Percentiles rank a stretch among this genome's conserved stretches.
These are phyloP conservation scores for Globodera ellingtonae DNA, from an alignment of 1,140 invertebrate genomes.

Conservation along the genomic window DNA sequence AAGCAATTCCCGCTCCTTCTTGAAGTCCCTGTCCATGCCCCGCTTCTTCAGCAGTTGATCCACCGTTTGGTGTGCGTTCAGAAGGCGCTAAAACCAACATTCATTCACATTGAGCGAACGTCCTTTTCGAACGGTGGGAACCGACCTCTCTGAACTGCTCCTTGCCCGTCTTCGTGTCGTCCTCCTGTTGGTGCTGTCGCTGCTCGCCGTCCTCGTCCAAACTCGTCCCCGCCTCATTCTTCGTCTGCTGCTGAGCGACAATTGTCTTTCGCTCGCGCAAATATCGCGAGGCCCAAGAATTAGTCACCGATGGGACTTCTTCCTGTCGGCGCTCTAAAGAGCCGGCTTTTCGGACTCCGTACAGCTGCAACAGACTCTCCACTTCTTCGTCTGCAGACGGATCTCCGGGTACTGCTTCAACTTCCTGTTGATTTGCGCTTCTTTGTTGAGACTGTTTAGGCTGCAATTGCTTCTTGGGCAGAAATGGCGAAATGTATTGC, in stretches of 20 bases:
- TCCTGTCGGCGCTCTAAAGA: constrained; percentile 5
- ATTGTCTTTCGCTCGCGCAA: constrained; percentile 33
- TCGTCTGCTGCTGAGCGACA: constrained; percentile 20
- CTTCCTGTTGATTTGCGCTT: background rate
- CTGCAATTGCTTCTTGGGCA: constrained; percentile 8
- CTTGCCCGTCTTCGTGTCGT: background rate
- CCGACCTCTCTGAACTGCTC: background rate
- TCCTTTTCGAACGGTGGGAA: too few species aligned
- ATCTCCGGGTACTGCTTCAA: background rate
- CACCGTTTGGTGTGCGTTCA: constrained; percentile 45
- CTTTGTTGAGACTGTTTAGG: background rate
- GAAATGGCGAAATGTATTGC: constrained; percentile 26
- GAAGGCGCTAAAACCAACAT: constrained; percentile 32
- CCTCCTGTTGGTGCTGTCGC: background rate
- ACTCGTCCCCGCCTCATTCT: constrained; percentile 16
- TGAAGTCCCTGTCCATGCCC: constrained; percentile 39
- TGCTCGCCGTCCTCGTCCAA: constrained; percentile 14
- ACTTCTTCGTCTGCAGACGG: background rate
- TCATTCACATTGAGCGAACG: background rate
- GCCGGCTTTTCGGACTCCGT: constrained; percentile 11
- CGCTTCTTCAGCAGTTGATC: constrained; percentile 46
- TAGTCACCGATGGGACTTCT: constrained; percentile 31
- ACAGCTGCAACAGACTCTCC: constrained; percentile 12
- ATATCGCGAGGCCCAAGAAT: constrained; percentile 47
- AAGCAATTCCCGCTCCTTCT: constrained; percentile 38